Base-by-base conservation (phyloP, 2,888 invertebrate genomes). In the Parapristionchus giblindavisi region DNA sequence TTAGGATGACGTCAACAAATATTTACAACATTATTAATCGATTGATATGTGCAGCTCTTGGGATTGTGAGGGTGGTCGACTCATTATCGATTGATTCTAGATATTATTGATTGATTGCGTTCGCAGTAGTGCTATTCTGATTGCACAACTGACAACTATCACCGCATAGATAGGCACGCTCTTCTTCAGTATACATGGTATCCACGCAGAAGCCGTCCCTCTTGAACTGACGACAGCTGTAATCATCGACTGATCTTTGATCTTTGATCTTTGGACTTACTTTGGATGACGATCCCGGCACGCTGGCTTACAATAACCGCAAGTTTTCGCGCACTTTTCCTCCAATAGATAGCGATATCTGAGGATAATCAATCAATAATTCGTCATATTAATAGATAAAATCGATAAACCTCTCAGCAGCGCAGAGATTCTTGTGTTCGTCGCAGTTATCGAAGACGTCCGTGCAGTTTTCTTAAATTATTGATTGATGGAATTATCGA, bases 271-370 rank as follows among this genome's bases (percentile, higher is more conserved):
- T 5, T n/a, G 27, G 32, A 60, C 78, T 78, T 38, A 83, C 83
- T 79, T 81, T 38, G 78, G 76, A 77, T 83, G 83, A 40, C 83
- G 68, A 72, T 83, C 81, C 36, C 81, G 75, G 70, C 83, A 83
- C 60, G 73, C 75, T 6, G 81, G 77, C 38, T 77, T 75, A 52
- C 83, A 83, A 32, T 77, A 75, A 21, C 79, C 79, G 56, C 83
- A 83, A 17, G 79, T 76, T 72, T 79, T 80, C 5, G 79, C 75
- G 61, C 83, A 83, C 63, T 79, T 79, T 32, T 78, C 76, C 36
- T 77, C 72, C 72, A 81, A 77, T 14, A 83, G 68, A 32, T 56
- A 65, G 60, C 70, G 40, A 65, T 79, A 83, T 29, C 76, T 43
- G 2, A n/a, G n/a, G n/a, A n/a, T n/a, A n/a, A n/a, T n/a, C n/a